A percentile compares a stretch with the other conserved stretches of the same genome.
These are phyloP conservation scores for Drosophila suzukii DNA, from an alignment of 1,140 invertebrate genomes.

Conservation along the genomic window DNA sequence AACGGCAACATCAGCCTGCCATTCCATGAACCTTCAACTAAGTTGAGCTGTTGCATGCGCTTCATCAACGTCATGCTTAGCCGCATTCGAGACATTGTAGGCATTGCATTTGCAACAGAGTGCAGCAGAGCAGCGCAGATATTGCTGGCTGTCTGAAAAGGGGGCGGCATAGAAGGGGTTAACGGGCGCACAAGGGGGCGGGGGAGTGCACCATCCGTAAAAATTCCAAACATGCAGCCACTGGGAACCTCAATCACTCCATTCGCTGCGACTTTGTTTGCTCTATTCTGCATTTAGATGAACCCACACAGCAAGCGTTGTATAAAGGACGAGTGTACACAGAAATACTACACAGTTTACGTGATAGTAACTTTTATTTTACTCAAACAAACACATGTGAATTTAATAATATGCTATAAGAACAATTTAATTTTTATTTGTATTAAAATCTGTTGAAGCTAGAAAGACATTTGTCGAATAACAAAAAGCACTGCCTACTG, in stretches of 20 bases:
- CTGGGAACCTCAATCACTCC: constrained; percentile 42
- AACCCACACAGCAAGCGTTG: neutral
- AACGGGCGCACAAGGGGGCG: neutral
- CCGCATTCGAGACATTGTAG: constrained; percentile 75
- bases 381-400: neutral
- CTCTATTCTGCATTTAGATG: constrained; percentile 33
- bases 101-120: constrained; percentile 44
- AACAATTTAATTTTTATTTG: too few species aligned
- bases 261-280: constrained; percentile 46
- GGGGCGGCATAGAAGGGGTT: neutral
- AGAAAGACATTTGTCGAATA: too few species aligned
- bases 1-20: constrained; percentile 40
- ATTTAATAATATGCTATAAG: too few species aligned
- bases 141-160: neutral
- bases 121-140: constrained; percentile 20
- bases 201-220: constrained; percentile 6
- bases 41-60: constrained; percentile 79
- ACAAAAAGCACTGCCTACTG: too few species aligned
- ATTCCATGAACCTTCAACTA: constrained; percentile 46
- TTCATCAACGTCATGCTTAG: constrained; percentile 79
- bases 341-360: neutral
- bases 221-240: constrained; percentile 30
- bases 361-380: neutral
- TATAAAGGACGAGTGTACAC: neutral
- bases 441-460: too few species aligned